Evolutionary conservation across 2,113 vertebrate species (phyloP).

Genomic region (Vimba vimba): DNA sequence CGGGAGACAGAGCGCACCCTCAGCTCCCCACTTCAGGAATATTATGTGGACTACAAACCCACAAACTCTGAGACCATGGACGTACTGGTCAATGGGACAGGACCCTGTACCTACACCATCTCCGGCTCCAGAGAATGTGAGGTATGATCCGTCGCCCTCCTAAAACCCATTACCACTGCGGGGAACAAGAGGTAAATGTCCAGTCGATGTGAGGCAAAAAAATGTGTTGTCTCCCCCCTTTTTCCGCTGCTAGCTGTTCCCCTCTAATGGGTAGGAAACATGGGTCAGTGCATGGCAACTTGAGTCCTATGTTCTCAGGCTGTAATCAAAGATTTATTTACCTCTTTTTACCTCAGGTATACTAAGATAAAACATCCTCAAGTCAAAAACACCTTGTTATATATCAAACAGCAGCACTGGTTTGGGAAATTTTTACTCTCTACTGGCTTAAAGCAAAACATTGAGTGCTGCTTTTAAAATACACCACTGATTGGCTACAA

Average conservation of each 20-base stretch:
- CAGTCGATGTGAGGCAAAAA: slow-evolving; percentile 66
- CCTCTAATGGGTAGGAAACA: slow-evolving; percentile 63
- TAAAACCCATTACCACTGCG: slow-evolving; percentile 93
- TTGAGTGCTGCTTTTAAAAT: slow-evolving; percentile 42
- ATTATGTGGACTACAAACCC: slow-evolving; percentile 99
- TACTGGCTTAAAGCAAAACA: background rate
- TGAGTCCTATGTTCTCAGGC: slow-evolving; percentile 62
- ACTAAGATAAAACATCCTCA: slow-evolving; percentile 54
- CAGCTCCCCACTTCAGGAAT: slow-evolving; percentile 97
- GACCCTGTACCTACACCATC: slow-evolving; percentile 98
- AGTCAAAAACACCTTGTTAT: slow-evolving; percentile 8
- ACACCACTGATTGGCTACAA: slow-evolving; percentile 35
- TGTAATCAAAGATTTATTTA: slow-evolving; percentile 50
- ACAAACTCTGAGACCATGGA: slow-evolving; percentile 98
- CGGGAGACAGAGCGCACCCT: slow-evolving; percentile 90
- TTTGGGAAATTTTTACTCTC: slow-evolving; percentile 4
- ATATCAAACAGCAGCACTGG: slow-evolving; percentile 14
- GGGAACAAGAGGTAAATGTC: slow-evolving; percentile 97
- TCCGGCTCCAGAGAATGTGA: slow-evolving; percentile 99
- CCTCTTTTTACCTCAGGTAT: slow-evolving; percentile 61
- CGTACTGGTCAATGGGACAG: slow-evolving; percentile 96
- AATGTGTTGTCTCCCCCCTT: slow-evolving; percentile 42
- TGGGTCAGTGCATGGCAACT: slow-evolving; percentile 73
- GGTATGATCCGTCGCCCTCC: slow-evolving; percentile 96
- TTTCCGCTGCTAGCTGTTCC: slow-evolving; percentile 45